Evolutionary conservation across 2,113 vertebrate genomes (phyloP).

Genomic region (Ariopsis seemanni): DNA sequence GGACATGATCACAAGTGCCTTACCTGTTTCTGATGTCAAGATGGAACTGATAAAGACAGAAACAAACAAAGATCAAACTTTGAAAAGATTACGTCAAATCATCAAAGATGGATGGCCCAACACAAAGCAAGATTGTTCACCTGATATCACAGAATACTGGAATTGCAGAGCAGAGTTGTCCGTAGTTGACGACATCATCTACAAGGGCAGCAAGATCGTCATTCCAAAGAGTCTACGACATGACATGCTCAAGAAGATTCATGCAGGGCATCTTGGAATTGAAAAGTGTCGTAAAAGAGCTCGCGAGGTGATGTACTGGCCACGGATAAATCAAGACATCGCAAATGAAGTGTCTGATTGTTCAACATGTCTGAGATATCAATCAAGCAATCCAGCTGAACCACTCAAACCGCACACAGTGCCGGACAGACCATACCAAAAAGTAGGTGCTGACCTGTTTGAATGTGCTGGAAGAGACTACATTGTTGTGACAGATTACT

Average conservation of each 20-base stretch:
- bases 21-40: neutral
- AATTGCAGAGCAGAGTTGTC: neutral
- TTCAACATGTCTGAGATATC: neutral
- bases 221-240: no score
- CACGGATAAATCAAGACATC: neutral
- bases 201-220: no score
- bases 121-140: neutral
- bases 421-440: neutral
- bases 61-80: neutral
- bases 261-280: neutral
- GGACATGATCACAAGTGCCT: neutral
- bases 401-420: neutral
- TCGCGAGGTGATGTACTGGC: neutral
- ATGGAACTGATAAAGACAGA: neutral
- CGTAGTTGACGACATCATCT: no score
- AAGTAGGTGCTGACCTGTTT: neutral
- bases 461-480: neutral
- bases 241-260: no score
- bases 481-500: neutral
- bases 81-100: neutral
- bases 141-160: neutral
- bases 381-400: neutral
- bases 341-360: neutral
- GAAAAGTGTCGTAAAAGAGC: neutral
- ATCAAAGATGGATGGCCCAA: neutral